A percentile compares a stretch with the other conserved stretches of the same genome.
These are phyloP conservation scores for Aurelia aurita complex sp. Pacific DNA, from an alignment of 30 jellyfish, hydroid and myxozoan species.

Conservation along the genomic window DNA sequence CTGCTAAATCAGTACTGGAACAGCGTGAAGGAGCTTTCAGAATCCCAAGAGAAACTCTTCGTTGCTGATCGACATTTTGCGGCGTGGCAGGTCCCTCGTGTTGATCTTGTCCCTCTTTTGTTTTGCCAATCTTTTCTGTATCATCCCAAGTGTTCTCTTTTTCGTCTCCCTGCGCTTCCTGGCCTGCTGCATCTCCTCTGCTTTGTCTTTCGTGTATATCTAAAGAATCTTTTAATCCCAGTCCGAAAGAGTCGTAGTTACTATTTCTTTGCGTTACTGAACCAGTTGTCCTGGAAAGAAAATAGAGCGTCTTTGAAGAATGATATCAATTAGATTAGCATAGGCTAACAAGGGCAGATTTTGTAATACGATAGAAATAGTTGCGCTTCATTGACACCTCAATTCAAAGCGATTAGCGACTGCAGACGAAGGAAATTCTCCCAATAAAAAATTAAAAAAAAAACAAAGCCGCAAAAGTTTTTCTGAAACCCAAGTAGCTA, in stretches of 20 bases:
- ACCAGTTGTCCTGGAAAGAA: no score
- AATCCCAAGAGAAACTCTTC: slow-evolving; percentile 41
- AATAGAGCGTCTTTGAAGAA: no score
- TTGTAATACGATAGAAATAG: no score
- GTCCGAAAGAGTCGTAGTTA: background rate
- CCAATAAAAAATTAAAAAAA: no score
- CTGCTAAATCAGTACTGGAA: slow-evolving; percentile 30
- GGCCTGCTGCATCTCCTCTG: background rate
- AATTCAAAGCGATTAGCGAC: no score
- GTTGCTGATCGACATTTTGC: slow-evolving; percentile 3
- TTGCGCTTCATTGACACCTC: no score
- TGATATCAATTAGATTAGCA: no score
- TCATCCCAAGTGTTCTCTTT: background rate
- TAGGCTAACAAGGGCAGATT: no score
- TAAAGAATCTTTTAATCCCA: background rate
- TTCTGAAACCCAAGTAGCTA: no score
- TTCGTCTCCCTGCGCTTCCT: background rate
- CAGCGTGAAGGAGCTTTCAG: slow-evolving; percentile 49
- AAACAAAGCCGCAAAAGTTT: no score
- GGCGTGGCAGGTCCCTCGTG: background rate
- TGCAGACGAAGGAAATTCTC: no score
- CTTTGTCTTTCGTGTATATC: background rate
- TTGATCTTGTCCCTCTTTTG: background rate
- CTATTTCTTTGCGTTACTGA: no score
- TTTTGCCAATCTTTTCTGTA: background rate